Conservation (phyloP, 92 coral and sea anemone species). For the Palythoa grandiflora region DNA sequence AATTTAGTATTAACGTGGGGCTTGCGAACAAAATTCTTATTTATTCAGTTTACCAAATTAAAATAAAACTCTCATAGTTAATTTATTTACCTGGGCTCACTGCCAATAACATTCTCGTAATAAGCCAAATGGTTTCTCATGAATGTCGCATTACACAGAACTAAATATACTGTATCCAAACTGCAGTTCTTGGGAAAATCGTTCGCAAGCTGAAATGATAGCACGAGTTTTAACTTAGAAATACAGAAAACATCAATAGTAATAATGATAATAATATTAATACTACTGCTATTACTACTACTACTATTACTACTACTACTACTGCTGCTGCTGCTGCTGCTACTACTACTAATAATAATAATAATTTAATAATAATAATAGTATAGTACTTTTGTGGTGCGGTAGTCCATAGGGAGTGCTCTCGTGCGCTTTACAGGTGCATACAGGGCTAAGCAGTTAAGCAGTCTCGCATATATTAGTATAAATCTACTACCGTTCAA, state of each 20-base stretch:
- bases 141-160: slow-evolving; percentile 79
- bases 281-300: too few species aligned
- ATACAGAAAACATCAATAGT: not conserved
- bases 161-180: slow-evolving; percentile 67
- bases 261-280: too few species aligned
- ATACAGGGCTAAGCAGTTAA: too few species aligned
- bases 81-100: slow-evolving; percentile 78
- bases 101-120: slow-evolving; percentile 81
- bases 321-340: too few species aligned
- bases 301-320: too few species aligned
- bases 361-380: too few species aligned
- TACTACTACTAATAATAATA: too few species aligned
- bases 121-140: slow-evolving; percentile 78
- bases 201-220: slow-evolving; percentile 59
- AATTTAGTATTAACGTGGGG: not conserved
- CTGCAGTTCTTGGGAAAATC: slow-evolving; percentile 80
- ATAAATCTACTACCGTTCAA: too few species aligned
- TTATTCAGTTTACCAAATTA: not conserved
- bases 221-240: not conserved
- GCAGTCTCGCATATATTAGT: too few species aligned
- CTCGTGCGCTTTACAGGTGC: too few species aligned
- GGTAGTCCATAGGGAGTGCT: too few species aligned
- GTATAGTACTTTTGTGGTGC: too few species aligned
- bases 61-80: not conserved
- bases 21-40: not conserved